phyloP scores from a whole-genome alignment of 2,113 vertebrate genomes.

The Eidolon helvum region DNA sequence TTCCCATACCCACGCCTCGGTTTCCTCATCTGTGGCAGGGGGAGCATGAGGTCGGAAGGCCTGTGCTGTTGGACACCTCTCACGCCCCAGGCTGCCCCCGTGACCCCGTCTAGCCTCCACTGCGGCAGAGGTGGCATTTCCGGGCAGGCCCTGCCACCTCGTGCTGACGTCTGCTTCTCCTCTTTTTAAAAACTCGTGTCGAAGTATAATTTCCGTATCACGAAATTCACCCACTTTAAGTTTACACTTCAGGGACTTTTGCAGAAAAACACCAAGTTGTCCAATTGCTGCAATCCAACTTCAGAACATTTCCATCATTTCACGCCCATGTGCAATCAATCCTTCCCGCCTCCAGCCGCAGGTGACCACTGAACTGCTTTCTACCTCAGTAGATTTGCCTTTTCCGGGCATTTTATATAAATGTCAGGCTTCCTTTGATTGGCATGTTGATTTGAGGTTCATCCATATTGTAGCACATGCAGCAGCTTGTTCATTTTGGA shows the following conservation, averaged over 20 bases:
- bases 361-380: background rate
- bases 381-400: background rate
- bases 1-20: background rate
- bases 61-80: background rate
- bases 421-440: background rate
- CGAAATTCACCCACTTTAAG: background rate
- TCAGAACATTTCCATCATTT: background rate
- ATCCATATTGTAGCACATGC: background rate
- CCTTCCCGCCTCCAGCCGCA: background rate
- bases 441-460: background rate
- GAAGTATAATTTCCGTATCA: background rate
- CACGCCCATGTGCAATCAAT: background rate
- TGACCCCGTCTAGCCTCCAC: background rate
- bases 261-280: background rate
- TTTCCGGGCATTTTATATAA: background rate
- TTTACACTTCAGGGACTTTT: background rate
- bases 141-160: fast-evolving
- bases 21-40: background rate
- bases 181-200: background rate
- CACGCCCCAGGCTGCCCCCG: background rate
- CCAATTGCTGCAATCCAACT: background rate
- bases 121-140: background rate
- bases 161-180: background rate
- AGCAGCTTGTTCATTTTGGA: background rate
- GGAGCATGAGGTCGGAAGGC: background rate